Percentiles rank a stretch among this genome's conserved stretches.
phyloP scores from a whole-genome alignment of 2,113 vertebrate genomes.

The Notiomystis cincta region DNA sequence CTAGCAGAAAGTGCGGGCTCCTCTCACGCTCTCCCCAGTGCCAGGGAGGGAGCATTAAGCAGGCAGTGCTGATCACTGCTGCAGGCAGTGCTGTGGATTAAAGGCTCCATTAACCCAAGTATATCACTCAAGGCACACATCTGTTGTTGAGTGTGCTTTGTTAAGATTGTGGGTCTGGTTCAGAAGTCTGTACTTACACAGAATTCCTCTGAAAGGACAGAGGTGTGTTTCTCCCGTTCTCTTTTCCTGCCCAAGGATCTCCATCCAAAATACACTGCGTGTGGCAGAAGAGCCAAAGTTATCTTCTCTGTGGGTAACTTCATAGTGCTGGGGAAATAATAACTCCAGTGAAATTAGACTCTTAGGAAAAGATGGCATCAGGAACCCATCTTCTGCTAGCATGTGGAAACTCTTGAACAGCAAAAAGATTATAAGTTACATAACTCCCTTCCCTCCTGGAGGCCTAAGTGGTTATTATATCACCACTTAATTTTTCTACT shows the following conservation, averaged over 20 bases:
- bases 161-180: background rate
- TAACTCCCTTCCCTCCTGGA: background rate
- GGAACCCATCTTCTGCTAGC: background rate
- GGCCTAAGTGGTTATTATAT: background rate
- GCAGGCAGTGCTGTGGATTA: background rate
- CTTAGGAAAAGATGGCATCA: slow-evolving; percentile 7
- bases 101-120: slow-evolving; percentile 24
- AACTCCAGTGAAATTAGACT: slow-evolving; percentile 17
- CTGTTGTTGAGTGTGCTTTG: slow-evolving; percentile 1
- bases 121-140: background rate
- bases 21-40: background rate
- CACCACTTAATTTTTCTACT: background rate
- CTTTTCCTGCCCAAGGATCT: background rate
- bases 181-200: background rate
- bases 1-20: background rate
- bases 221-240: background rate
- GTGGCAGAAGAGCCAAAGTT: background rate
- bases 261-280: background rate
- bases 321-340: background rate
- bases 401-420: background rate
- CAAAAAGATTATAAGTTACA: background rate
- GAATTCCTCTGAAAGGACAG: background rate
- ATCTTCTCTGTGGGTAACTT: slow-evolving; percentile 25
- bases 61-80: background rate
- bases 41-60: background rate